Base-by-base conservation (phyloP, 1,140 invertebrate species). In the Macrocentrus cingulum region DNA sequence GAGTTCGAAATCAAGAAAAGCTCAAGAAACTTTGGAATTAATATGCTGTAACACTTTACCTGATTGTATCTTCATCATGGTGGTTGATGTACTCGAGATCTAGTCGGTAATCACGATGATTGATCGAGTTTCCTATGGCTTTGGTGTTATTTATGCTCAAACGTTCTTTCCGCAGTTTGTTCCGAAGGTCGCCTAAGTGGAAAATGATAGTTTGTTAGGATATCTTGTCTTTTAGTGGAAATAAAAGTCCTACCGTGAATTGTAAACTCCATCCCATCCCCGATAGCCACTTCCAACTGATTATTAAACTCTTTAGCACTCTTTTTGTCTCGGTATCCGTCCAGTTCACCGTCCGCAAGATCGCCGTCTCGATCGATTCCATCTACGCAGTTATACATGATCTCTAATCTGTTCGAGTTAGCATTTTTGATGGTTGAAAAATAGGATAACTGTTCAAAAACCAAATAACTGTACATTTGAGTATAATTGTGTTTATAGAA, bases 181-280 rank as follows among this genome's bases (percentile, higher is more conserved):
- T 85, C 81, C 87, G 87, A 66, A 87, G 79, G 79, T 90, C 88
- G 80, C 88, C 86, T 87, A 72, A 39, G 78, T 75, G 62, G 63
- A 71, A 61, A 48, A 29, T 56, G 51, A n/a, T n/a, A n/a, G n/a
- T n/a, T n/a, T n/a, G n/a, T n/a, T n/a, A n/a, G n/a, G n/a, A n/a
- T n/a, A n/a, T n/a, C n/a, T n/a, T n/a, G n/a, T n/a, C n/a, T n/a
- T n/a, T n/a, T n/a, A n/a, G n/a, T n/a, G n/a, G n/a, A n/a, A n/a
- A n/a, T n/a, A n/a, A n/a, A n/a, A n/a, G n/a, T n/a, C n/a, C 81
- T 84, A 89, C 89, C 91, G 75, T 92, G 91, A 81, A 94, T 92
- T 2, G 90, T 92, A 69, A 94, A 91, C 77, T 94, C 91, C 88
- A 94, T 91, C 41, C 91, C 91, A 74, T 94, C 91, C 6, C 91